Evolutionary conservation across 2,113 vertebrate genomes (phyloP).

Genomic region (Eptesicus fuscus): DNA sequence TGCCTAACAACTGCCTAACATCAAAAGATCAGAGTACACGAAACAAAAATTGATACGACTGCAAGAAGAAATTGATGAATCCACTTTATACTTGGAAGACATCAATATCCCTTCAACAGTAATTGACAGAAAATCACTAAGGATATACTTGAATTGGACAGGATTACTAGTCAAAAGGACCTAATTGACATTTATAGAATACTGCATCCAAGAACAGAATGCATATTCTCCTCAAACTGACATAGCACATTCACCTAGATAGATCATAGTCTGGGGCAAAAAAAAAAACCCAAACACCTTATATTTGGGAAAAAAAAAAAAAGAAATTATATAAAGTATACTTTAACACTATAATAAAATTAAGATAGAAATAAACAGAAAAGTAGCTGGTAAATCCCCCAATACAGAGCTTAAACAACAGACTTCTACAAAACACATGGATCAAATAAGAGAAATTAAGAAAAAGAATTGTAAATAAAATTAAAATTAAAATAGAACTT

Average conservation of each 20-base stretch:
- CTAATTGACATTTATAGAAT: background rate
- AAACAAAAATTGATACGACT: background rate
- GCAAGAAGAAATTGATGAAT: background rate
- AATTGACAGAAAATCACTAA: background rate
- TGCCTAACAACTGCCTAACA: background rate
- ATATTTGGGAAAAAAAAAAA: background rate
- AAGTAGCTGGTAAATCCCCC: background rate
- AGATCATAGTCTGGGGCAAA: background rate
- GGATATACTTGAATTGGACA: background rate
- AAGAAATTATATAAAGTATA: background rate
- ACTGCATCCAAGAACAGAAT: background rate
- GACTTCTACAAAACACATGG: background rate
- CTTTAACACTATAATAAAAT: background rate
- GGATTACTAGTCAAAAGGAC: background rate
- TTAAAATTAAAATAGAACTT: background rate
- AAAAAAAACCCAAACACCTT: background rate
- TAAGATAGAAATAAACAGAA: background rate
- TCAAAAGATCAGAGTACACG: background rate
- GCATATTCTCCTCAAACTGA: background rate
- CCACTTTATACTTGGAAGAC: background rate
- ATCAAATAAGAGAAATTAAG: background rate
- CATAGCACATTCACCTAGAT: background rate
- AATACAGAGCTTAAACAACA: background rate
- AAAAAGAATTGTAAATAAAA: background rate
- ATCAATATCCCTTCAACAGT: background rate